phyloP scores from a whole-genome alignment of 2,888 invertebrate species.

The Himalopsyche japonica region DNA sequence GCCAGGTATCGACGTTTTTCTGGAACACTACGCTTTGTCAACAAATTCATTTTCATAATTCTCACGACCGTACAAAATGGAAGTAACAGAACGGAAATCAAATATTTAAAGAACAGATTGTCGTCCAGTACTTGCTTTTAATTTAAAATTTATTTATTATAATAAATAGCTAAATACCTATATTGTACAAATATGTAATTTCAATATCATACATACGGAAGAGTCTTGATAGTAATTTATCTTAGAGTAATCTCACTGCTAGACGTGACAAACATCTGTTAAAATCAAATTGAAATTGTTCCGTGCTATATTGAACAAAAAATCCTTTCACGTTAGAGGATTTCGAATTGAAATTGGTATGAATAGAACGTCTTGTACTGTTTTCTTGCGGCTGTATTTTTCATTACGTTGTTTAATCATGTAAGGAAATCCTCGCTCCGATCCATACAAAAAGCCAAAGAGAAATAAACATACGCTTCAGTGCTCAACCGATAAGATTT shows the following conservation, averaged over 20 bases:
- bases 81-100: neutral
- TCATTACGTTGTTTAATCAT: neutral
- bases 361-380: neutral
- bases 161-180: neutral
- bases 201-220: neutral
- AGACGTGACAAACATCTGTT: neutral
- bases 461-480: neutral
- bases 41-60: neutral
- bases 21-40: neutral
- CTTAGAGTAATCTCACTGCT: neutral
- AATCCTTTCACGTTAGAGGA: neutral
- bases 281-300: neutral
- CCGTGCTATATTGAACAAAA: neutral
- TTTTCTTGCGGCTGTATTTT: neutral
- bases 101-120: neutral
- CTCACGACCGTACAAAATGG: neutral
- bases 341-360: neutral
- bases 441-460: slow-evolving; percentile 1
- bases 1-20: neutral
- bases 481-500: neutral
- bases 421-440: neutral
- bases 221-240: neutral
- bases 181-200: neutral
- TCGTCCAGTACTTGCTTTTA: neutral
- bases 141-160: neutral